Percentiles rank a stretch among this genome's conserved stretches.
Evolutionary conservation across 2,797 vertebrate genomes (phyloP).

Genomic region (Melanotaenia boesemani): DNA sequence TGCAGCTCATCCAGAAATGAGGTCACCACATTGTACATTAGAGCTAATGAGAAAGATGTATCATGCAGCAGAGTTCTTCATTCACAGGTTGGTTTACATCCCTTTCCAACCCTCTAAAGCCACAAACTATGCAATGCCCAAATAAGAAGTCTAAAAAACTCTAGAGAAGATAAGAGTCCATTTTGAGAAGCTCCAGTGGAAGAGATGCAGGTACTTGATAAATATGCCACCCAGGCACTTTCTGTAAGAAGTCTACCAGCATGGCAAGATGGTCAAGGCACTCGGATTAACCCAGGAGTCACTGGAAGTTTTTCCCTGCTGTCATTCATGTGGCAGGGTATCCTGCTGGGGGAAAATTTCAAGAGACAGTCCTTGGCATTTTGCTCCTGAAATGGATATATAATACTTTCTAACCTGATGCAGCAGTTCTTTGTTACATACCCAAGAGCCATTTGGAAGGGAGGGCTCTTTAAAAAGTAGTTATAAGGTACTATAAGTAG

Average conservation of each 20-base stretch:
- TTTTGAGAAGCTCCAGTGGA: background rate
- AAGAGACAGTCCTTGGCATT: background rate
- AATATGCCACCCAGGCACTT: background rate
- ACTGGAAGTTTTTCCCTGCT: background rate
- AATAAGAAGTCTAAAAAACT: background rate
- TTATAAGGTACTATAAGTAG: no score
- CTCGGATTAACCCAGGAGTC: background rate
- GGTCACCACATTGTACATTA: background rate
- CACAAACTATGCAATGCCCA: background rate
- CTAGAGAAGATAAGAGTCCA: background rate
- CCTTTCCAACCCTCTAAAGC: background rate
- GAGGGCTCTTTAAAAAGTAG: background rate
- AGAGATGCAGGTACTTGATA: background rate
- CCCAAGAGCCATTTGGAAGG: background rate
- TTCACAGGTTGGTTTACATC: no score
- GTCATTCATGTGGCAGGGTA: background rate
- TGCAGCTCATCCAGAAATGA: no score
- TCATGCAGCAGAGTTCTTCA: background rate
- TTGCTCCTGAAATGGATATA: background rate
- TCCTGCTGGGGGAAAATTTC: no score
- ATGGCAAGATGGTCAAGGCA: background rate
- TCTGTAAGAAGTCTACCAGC: background rate
- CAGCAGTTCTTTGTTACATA: background rate
- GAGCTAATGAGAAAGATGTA: no score
- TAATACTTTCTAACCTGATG: background rate